Evolutionary conservation across 2,888 invertebrate species (phyloP).

Genomic region (Antheraea yamamai): DNA sequence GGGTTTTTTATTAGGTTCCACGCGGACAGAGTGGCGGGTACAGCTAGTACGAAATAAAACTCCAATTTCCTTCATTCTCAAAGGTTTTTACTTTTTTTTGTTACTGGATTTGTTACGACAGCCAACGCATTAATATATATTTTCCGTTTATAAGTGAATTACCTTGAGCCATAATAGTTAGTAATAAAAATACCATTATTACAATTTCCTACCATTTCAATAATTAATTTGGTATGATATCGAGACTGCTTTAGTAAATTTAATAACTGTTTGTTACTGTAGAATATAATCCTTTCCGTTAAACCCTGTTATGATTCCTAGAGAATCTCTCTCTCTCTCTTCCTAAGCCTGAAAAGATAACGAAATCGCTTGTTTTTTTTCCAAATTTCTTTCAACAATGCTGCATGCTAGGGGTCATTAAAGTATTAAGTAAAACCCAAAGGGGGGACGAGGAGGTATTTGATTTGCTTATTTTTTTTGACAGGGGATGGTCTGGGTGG

Average conservation of each 20-base stretch:
- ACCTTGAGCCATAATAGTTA: neutral
- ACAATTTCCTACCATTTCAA: neutral
- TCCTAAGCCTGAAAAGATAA: neutral
- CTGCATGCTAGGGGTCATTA: too few species aligned
- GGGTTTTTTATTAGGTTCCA: too few species aligned
- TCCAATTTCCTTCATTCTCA: neutral
- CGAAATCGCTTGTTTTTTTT: neutral
- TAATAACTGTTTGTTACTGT: neutral
- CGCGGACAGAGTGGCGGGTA: too few species aligned
- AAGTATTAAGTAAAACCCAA: too few species aligned
- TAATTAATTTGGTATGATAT: neutral
- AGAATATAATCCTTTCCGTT: too few species aligned
- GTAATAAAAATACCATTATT: neutral
- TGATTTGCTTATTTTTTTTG: too few species aligned
- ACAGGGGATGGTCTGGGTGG: too few species aligned
- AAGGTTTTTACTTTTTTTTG: neutral
- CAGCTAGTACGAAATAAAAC: too few species aligned
- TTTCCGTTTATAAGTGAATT: neutral
- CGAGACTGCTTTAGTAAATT: neutral
- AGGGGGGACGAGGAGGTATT: too few species aligned
- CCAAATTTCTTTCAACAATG: too few species aligned
- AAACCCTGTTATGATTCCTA: too few species aligned
- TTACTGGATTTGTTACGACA: neutral
- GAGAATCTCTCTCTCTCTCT: too few species aligned
- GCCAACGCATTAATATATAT: neutral